Evolutionary conservation across 2,113 vertebrate species (phyloP), one percentile per base, ranked within the genome.

Genomic region (Indri indri): DNA sequence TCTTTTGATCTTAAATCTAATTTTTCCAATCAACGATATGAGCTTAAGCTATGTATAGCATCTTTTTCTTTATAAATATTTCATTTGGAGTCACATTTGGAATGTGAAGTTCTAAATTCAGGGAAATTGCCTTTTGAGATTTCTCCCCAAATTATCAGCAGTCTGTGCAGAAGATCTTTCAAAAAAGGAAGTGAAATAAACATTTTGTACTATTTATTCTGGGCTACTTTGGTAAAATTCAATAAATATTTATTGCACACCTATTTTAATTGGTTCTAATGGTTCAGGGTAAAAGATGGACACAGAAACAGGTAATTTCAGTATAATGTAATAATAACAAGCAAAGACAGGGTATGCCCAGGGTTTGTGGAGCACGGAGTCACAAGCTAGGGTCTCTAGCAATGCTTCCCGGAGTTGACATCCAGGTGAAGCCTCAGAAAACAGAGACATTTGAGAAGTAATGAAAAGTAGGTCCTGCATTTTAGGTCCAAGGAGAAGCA

Each of bases 151-250:
- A 87, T 66, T 65, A 89, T 76, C 73, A 96, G 54, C 57, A 77
- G 25, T 83, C 71, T 91, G 76, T 50, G 68, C 59, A 82, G 66
- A 73, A 88, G 61, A 89, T 34, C 23, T 59, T 96, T 91, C 93
- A 81, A 95, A 97, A 82, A 6, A 27, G 47, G 70, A 86, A 95
- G 71, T 84, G 83, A 96, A 97, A 83, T 94, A 79, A 92, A 91
- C 27, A 91, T 80, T 77, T 87, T 85, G 11, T 16, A 95, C 68
- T 86, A 20, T 70, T 82, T 90, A 83, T 84, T 96, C 70, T 90
- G 34, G n/a, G 70, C 83, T 76, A 34, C 14, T 84, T 71, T 76
- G 8, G 37, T 70, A 94, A 97, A 92, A 95, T 88, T 85, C 66
- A 93, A 89, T 40, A 89, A 91, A 30, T 57, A 94, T 73, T 74